A percentile compares a stretch with the other conserved stretches of the same genome.
phyloP scores from a whole-genome alignment of 92 coral and sea anemone genomes.

The Anthopleura xanthogrammica region DNA sequence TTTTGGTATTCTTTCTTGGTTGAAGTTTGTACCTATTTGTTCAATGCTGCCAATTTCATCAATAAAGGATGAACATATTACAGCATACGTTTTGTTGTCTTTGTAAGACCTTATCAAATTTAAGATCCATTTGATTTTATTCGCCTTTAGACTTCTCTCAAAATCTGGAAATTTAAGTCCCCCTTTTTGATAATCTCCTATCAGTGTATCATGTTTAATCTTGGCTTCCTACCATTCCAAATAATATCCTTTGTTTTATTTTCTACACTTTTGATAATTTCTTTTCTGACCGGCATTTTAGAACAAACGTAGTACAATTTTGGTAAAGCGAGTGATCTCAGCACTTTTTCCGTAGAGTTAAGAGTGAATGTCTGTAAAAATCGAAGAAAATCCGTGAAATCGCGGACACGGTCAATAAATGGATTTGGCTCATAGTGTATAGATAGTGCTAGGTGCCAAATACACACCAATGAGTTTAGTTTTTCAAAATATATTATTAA shows the following conservation, averaged over 20 bases:
- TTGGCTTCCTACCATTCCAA: conserved; percentile 8
- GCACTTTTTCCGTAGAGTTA: conserved; percentile 13
- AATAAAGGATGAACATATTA: not conserved
- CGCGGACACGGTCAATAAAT: too few species aligned
- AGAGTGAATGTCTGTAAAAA: too few species aligned
- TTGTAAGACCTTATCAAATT: not conserved
- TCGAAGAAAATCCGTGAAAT: too few species aligned
- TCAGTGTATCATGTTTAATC: conserved; percentile 21
- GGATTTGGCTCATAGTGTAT: too few species aligned
- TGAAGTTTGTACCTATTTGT: too few species aligned
- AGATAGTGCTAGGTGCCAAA: too few species aligned
- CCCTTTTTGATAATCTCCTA: not conserved
- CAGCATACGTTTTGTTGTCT: not conserved
- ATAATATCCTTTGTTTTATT: not conserved
- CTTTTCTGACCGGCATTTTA: conserved; percentile 11
- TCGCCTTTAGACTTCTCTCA: conserved; percentile 4
- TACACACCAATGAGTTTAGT: too few species aligned
- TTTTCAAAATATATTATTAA: too few species aligned
- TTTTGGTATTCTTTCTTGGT: not conserved
- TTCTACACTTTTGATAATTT: conserved; percentile 6
- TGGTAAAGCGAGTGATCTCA: conserved; percentile 16
- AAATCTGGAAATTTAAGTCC: conserved; percentile 14
- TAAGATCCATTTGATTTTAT: not conserved
- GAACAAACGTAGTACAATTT: conserved; percentile 25
- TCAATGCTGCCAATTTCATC: not conserved